Conservation (phyloP, 2,888 invertebrate species). For the Linyphia triangularis region DNA sequence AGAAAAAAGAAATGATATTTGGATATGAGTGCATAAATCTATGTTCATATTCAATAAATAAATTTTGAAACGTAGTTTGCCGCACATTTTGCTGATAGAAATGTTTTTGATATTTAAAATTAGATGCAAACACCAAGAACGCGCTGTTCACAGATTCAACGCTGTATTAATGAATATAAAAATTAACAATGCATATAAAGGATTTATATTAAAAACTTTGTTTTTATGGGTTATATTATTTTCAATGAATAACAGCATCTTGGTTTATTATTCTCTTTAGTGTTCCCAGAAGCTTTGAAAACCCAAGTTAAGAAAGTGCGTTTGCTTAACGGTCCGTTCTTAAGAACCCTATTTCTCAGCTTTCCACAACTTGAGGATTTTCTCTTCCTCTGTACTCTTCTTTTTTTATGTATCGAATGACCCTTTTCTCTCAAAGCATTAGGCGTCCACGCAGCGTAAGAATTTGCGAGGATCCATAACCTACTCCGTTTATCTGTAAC, state of each 20-base stretch:
- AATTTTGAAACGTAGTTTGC: too few species aligned
- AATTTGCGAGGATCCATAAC: constrained; percentile 69
- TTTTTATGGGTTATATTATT: not conserved
- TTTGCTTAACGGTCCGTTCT: constrained; percentile 56
- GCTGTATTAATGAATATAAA: too few species aligned
- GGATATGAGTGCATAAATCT: too few species aligned
- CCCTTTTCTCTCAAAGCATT: constrained; percentile 53
- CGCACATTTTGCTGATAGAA: too few species aligned
- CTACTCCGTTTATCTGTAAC: constrained; percentile 59
- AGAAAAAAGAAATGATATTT: too few species aligned
- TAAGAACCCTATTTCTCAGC: constrained; percentile 67
- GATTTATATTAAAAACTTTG: too few species aligned
- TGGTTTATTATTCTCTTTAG: constrained; percentile 25
- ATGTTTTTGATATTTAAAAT: too few species aligned
- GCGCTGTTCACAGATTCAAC: too few species aligned
- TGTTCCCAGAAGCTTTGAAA: constrained; percentile 37
- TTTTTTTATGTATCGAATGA: constrained; percentile 8
- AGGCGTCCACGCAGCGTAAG: constrained; percentile 60
- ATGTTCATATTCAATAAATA: too few species aligned
- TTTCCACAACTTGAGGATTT: constrained; percentile 16
- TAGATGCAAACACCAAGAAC: too few species aligned
- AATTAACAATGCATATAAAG: too few species aligned
- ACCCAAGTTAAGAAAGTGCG: constrained; percentile 54
- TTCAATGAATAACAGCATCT: not conserved
- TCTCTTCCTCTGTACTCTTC: not conserved